Evolutionary conservation across 2,113 vertebrate genomes (phyloP).

Genomic region (Gymnorhina tibicen): DNA sequence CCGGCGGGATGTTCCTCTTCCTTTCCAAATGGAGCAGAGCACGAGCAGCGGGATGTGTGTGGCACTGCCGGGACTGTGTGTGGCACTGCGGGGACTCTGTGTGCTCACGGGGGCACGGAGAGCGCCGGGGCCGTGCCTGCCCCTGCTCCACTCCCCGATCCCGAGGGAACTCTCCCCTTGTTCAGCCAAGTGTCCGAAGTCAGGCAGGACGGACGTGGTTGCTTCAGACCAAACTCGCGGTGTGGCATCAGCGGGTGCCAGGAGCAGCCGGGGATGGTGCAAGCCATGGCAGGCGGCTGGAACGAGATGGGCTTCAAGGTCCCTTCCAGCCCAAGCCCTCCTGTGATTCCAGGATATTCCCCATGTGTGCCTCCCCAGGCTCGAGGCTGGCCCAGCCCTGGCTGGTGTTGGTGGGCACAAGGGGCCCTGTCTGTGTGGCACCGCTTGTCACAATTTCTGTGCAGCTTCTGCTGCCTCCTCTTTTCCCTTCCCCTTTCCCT

Average conservation of each 20-base stretch:
- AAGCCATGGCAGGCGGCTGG: background rate
- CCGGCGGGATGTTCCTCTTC: background rate
- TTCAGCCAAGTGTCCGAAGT: background rate
- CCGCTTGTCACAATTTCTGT: too few species aligned
- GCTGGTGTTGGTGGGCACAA: too few species aligned
- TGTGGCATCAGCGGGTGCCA: background rate
- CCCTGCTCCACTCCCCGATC: background rate
- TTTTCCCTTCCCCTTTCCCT: too few species aligned
- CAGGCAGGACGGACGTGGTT: background rate
- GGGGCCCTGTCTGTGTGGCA: too few species aligned
- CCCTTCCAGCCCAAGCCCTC: background rate
- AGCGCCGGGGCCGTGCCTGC: background rate
- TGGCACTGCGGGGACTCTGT: background rate
- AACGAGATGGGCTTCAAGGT: background rate
- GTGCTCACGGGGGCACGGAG: background rate
- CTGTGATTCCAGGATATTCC: too few species aligned
- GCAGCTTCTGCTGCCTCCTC: too few species aligned
- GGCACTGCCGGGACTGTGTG: too few species aligned
- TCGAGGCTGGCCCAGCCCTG: too few species aligned
- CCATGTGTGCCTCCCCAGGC: too few species aligned
- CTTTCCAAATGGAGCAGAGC: background rate
- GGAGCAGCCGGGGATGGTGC: background rate
- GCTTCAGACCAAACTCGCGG: background rate
- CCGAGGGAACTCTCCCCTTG: background rate
- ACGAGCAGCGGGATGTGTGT: background rate